Conservation (phyloP, 1,140 invertebrate species). For the Coptotermes formosanus region DNA sequence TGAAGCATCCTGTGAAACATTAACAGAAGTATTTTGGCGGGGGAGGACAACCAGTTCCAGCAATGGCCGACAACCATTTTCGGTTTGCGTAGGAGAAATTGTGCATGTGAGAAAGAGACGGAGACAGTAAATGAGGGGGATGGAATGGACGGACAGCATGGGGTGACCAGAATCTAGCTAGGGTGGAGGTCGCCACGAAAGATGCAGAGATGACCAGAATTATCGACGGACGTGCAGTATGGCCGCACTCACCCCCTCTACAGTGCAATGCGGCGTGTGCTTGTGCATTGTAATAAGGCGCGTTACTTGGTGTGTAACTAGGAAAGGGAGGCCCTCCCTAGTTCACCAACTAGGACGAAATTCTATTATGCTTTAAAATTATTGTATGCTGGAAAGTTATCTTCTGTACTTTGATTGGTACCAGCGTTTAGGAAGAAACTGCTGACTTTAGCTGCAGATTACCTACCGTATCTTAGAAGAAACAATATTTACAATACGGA, state of each 20-base stretch:
- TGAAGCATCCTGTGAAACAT: not conserved
- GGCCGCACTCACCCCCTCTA: not conserved
- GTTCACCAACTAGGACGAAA: no score
- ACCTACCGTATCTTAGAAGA: no score
- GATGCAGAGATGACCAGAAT: not conserved
- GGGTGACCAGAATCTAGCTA: not conserved
- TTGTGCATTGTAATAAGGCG: not conserved
- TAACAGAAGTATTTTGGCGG: constrained; percentile 18
- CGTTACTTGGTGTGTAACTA: not conserved
- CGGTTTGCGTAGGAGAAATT: constrained; percentile 4
- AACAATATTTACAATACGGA: no score
- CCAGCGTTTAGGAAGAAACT: no score
- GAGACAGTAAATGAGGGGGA: not conserved
- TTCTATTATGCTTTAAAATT: no score
- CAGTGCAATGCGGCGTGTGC: not conserved
- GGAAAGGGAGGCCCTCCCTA: not conserved
- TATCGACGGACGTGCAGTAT: constrained; percentile 1
- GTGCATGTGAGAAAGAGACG: not conserved
- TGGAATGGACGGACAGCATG: not conserved
- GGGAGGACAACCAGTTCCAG: not conserved
- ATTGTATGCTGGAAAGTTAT: no score
- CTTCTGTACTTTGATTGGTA: no score
- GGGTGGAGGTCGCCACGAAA: not conserved
- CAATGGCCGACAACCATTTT: constrained; percentile 10
- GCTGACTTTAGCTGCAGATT: no score